Evolutionary conservation across 2,888 invertebrate species (phyloP).

Genomic region (Choristoneura rosaceana): DNA sequence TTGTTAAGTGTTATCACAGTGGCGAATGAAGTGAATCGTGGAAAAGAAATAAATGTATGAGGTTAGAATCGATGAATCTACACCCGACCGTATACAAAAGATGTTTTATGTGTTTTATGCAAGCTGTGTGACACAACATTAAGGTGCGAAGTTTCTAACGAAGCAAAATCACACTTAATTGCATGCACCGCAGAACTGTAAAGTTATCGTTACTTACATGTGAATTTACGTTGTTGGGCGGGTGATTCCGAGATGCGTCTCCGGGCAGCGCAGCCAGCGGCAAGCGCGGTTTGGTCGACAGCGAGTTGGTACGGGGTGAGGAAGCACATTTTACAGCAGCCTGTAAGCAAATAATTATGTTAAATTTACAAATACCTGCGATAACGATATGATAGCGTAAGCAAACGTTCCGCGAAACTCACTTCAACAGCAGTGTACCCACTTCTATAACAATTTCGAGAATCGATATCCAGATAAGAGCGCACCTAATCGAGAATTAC

Average conservation of each 20-base stretch:
- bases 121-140: neutral
- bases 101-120: neutral
- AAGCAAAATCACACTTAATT: slow-evolving; percentile 3
- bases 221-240: slow-evolving; percentile 81
- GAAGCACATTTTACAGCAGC: slow-evolving; percentile 83
- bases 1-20: neutral
- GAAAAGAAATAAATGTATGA: neutral
- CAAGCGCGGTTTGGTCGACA: slow-evolving; percentile 79
- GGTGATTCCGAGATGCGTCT: slow-evolving; percentile 76
- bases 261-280: slow-evolving; percentile 76
- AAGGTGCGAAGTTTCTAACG: slow-evolving; percentile 9
- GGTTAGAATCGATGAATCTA: neutral
- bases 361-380: neutral
- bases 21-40: neutral
- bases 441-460: neutral
- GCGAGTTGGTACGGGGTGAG: slow-evolving; percentile 80
- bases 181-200: slow-evolving; percentile 8
- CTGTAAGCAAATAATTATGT: slow-evolving; percentile 58
- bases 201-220: slow-evolving; percentile 72
- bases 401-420: neutral
- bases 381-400: neutral
- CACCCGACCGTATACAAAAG: neutral
- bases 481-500: neutral
- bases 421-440: slow-evolving; percentile 8
- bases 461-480: slow-evolving; percentile 8